phyloP scores from a whole-genome alignment of 2,888 invertebrate species.

The Suillia variegata region DNA sequence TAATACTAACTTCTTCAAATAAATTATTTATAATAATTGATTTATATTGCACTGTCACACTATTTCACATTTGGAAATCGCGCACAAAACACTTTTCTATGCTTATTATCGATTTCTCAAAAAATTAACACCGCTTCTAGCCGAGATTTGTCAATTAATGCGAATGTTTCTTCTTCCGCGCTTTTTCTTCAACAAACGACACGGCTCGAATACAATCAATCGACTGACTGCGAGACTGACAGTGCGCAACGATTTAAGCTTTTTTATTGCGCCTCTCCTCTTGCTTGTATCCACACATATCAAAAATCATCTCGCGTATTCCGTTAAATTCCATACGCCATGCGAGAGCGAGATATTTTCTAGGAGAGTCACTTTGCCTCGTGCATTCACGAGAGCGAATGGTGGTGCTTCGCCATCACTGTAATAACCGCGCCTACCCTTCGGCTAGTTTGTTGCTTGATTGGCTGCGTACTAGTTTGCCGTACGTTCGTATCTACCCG shows the following conservation, averaged over 20 bases:
- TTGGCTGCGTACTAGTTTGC: conserved; percentile 42
- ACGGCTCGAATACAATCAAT: conserved; percentile 1
- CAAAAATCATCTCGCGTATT: too few relatives aligned
- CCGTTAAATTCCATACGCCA: too few relatives aligned
- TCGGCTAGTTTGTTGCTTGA: conserved; percentile 45
- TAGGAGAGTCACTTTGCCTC: background rate
- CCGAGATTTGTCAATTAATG: background rate
- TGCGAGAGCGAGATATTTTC: background rate
- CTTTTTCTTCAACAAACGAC: background rate
- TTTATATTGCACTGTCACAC: background rate
- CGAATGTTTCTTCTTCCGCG: background rate
- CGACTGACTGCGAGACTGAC: background rate
- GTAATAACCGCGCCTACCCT: conserved; percentile 46
- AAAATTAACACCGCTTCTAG: background rate
- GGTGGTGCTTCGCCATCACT: conserved; percentile 39
- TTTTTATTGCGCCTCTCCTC: too few relatives aligned
- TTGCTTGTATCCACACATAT: too few relatives aligned
- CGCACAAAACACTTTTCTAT: background rate
- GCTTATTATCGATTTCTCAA: background rate
- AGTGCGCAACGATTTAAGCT: too few relatives aligned
- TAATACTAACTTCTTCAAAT: too few relatives aligned
- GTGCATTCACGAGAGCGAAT: background rate
- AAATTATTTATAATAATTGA: too few relatives aligned
- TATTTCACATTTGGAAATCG: background rate
- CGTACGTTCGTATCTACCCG: conserved; percentile 11